Percentiles rank a stretch among this genome's conserved stretches.
Conservation (phyloP, 1,140 invertebrate genomes). For the Listronotus oregonensis region DNA sequence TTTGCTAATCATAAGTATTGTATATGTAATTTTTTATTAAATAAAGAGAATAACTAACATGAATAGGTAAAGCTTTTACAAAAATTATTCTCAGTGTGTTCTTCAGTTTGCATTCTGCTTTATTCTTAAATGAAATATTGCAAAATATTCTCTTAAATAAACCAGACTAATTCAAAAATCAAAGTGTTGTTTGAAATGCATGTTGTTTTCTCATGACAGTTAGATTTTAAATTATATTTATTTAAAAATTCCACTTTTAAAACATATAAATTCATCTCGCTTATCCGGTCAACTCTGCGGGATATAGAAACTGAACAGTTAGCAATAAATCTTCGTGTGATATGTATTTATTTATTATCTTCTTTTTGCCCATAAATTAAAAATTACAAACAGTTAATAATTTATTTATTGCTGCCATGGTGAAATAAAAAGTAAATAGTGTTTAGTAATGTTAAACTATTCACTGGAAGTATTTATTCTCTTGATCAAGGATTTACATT, state of each 20-base stretch:
- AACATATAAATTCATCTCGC: conserved; percentile 25
- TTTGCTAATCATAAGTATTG: too few species aligned
- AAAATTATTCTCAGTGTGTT: too few species aligned
- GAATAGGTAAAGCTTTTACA: too few species aligned
- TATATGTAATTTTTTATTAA: too few species aligned
- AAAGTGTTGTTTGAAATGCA: too few species aligned
- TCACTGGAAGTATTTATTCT: background rate
- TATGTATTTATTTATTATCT: conserved; percentile 37
- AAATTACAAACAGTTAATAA: conserved; percentile 29
- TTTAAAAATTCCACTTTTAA: conserved; percentile 25
- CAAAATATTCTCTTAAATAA: too few species aligned
- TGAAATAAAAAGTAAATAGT: conserved; percentile 34
- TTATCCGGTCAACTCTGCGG: conserved; percentile 33
- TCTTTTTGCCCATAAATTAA: conserved; percentile 32
- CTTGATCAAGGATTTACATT: conserved; percentile 17
- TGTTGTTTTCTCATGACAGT: too few species aligned
- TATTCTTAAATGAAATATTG: too few species aligned
- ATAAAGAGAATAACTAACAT: too few species aligned
- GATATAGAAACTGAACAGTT: conserved; percentile 32
- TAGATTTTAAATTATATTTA: too few species aligned
- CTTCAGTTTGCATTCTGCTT: too few species aligned
- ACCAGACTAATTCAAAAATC: too few species aligned
- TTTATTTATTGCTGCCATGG: conserved; percentile 30
- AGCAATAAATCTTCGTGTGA: conserved; percentile 33
- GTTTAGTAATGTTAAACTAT: conserved; percentile 30